Base-by-base conservation (phyloP, 2,113 vertebrate species). In the Rafetus swinhoei region DNA sequence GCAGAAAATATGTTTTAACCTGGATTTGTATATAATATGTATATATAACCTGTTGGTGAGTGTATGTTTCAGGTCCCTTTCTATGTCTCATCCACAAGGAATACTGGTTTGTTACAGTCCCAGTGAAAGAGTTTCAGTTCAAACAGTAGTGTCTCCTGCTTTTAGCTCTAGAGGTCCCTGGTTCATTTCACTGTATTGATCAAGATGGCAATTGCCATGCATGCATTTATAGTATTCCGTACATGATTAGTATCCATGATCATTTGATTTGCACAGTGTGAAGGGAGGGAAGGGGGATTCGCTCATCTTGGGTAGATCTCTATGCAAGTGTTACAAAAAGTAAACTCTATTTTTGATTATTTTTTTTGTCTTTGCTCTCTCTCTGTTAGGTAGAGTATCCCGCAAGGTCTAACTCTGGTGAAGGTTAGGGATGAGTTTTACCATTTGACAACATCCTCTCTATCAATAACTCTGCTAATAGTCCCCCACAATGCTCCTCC, bases 121-220 rank as follows among this genome's bases (percentile, higher is more conserved):
- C 15, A 22, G 39, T 79, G 80, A n/a, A n/a, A 10, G 29, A n/a
- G 29, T 16, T 69, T n/a, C 65, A 69, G 65, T 18, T 69, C 65
- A 69, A 18, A 18, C 32, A n/a, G 16, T 69, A 24, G 9, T 79
- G 39, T 81, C 87, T 87, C 5, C 25, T 35, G 24, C 24, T 55
- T 86, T 69, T 21, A 27, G 27, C 81, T 86, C 84, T 56, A 45
- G 39, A 32, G 27, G 10, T 72, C 25, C 35, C 39, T 21, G 13
- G 18, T 19, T 88, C 32, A 15, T n/a, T 29, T 56, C 65, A 32
- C 0, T 74, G 11, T 22, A 32, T 0, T 74, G 56, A 9, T 22
- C 14, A 65, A 10, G 0, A 5, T 5, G 81, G 24, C 22, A 77
- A 2, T 59, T 86, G 16, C 1, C 2, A 4, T 6, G 6, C 10